Percentiles rank a stretch among this genome's conserved stretches.
These are phyloP conservation scores for Lophura nycthemera DNA, from an alignment of 2,113 vertebrate genomes.

Conservation along the genomic window DNA sequence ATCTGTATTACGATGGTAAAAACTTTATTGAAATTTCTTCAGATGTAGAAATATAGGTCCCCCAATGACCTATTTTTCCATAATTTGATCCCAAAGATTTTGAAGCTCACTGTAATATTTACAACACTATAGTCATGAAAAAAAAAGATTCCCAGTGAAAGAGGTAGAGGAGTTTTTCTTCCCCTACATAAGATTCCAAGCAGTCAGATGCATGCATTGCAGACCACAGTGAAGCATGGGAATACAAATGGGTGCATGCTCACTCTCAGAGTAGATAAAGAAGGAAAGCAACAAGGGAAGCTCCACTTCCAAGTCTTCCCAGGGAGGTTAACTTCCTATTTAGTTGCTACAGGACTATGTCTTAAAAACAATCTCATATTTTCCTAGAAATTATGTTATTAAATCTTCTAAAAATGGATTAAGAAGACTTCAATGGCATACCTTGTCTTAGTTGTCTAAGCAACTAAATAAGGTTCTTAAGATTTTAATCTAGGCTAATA, in stretches of 20 bases:
- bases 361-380: neutral
- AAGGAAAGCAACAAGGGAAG: neutral
- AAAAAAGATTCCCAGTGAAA: neutral
- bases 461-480: neutral
- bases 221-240: neutral
- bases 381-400: neutral
- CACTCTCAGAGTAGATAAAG: neutral
- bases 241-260: neutral
- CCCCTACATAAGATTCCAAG: neutral
- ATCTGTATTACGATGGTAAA: neutral
- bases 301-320: neutral
- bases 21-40: neutral
- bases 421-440: neutral
- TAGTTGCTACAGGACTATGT: neutral
- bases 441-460: accelerated
- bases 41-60: neutral
- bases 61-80: neutral
- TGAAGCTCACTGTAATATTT: neutral
- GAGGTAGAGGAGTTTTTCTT: neutral
- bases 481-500: neutral
- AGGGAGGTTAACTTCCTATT: neutral
- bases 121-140: neutral
- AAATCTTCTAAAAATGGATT: neutral
- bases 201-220: accelerated
- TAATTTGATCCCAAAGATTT: neutral